phyloP scores from a whole-genome alignment of 2,888 invertebrate genomes.

The Drosophila prostipennis region DNA sequence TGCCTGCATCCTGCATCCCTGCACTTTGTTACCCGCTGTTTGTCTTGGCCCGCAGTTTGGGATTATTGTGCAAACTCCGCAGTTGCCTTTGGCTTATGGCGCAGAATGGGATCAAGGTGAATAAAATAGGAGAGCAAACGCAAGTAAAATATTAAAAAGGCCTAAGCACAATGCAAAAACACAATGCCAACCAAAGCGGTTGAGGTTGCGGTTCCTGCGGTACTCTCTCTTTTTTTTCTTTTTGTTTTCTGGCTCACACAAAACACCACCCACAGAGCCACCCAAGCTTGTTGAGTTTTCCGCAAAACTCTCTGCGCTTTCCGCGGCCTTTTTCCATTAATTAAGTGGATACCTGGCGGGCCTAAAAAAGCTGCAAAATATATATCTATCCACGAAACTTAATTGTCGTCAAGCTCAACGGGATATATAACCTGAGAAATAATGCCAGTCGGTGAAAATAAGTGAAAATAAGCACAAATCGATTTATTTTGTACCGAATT shows the following conservation, averaged over 20 bases:
- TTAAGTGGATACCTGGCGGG: conserved; percentile 30
- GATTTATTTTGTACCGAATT: conserved; percentile 5
- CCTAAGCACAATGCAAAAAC: conserved; percentile 67
- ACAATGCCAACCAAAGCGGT: conserved; percentile 48
- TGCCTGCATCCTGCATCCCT: conserved; percentile 38
- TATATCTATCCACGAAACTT: conserved; percentile 22
- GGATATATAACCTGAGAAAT: neutral
- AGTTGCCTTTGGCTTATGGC: conserved; percentile 42
- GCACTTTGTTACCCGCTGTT: conserved; percentile 34
- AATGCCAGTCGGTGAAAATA: neutral
- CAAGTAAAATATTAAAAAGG: conserved; percentile 74
- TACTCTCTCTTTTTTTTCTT: conserved; percentile 17
- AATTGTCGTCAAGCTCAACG: conserved; percentile 15
- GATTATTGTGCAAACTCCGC: conserved; percentile 58
- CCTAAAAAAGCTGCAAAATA: neutral
- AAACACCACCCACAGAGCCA: conserved; percentile 17
- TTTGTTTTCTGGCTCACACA: conserved; percentile 10
- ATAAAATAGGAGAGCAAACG: conserved; percentile 49
- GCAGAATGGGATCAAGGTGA: conserved; percentile 49
- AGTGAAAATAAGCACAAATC: conserved; percentile 10
- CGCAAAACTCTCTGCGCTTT: conserved; percentile 19
- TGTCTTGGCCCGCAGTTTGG: conserved; percentile 48
- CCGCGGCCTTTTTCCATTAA: conserved; percentile 26
- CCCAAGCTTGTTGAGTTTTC: conserved; percentile 34
- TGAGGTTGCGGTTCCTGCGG: conserved; percentile 28